Conservation (phyloP, 2,113 vertebrate genomes). For the Porphyrio hochstetteri region DNA sequence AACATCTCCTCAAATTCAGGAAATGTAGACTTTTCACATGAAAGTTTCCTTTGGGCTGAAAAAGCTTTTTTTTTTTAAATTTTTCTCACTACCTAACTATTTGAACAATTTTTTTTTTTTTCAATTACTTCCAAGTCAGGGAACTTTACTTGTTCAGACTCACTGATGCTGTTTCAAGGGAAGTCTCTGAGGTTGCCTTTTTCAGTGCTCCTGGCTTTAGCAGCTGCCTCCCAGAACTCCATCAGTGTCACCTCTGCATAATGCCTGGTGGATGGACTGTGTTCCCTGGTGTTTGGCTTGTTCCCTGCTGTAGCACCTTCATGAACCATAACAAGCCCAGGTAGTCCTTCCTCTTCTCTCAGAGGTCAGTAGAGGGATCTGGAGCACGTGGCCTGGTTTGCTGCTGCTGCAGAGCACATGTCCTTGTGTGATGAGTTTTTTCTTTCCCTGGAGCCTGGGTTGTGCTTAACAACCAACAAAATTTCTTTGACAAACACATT, state of each 20-base stretch:
- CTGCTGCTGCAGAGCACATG: not conserved
- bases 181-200: not conserved
- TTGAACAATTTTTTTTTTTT: not conserved
- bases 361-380: not conserved
- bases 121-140: not conserved
- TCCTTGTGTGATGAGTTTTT: not conserved
- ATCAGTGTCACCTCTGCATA: fast-evolving
- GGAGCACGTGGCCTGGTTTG: not conserved
- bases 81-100: not conserved
- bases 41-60: not conserved
- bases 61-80: not conserved
- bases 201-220: not conserved
- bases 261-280: not conserved
- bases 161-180: not conserved
- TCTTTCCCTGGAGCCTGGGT: not conserved
- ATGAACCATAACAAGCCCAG: not conserved
- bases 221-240: not conserved
- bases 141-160: fast-evolving
- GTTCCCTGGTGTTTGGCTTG: not conserved
- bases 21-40: not conserved
- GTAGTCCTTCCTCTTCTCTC: not conserved
- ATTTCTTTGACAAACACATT: too few species aligned
- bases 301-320: not conserved
- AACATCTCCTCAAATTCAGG: too few species aligned
- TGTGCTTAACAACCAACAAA: not conserved